These are phyloP conservation scores for Catocala sponsa DNA, from an alignment of 2,888 invertebrate species.

Conservation along the genomic window DNA sequence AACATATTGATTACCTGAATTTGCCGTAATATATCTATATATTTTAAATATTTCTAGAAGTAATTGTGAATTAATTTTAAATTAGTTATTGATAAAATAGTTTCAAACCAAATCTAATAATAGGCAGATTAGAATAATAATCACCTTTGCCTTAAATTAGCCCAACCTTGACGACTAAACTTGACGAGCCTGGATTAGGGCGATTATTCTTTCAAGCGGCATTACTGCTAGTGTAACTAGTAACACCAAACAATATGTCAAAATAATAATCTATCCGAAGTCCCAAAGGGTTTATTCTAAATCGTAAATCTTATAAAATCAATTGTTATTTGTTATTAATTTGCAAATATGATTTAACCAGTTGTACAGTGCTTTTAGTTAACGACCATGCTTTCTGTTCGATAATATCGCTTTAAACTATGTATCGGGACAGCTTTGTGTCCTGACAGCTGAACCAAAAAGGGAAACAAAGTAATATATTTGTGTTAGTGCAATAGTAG, in stretches of 20 bases:
- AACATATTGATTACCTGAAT: too few relatives aligned
- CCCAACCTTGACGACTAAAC: too few relatives aligned
- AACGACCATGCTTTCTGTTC: conserved; percentile 42
- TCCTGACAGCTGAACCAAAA: conserved; percentile 67
- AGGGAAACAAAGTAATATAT: conserved; percentile 72
- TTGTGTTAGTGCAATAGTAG: conserved; percentile 54
- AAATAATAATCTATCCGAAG: conserved; percentile 51
- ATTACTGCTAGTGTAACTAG: background rate
- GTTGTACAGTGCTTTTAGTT: conserved; percentile 34
- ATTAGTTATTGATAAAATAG: too few relatives aligned
- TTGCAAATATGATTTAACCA: conserved; percentile 55
- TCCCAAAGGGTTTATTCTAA: conserved; percentile 47
- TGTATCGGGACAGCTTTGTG: conserved; percentile 38
- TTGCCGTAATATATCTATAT: too few relatives aligned
- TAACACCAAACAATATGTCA: conserved; percentile 57
- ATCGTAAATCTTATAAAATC: conserved; percentile 44
- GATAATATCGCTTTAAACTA: conserved; percentile 38
- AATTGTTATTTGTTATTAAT: conserved; percentile 32
- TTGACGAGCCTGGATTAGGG: too few relatives aligned
- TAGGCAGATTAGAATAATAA: too few relatives aligned
- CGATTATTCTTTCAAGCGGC: background rate
- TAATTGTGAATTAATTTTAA: too few relatives aligned
- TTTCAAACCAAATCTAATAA: too few relatives aligned
- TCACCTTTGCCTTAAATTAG: too few relatives aligned
- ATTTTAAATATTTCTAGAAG: too few relatives aligned